phyloP scores from a whole-genome alignment of 2,113 vertebrate species.

The Pterocles burchelli region DNA sequence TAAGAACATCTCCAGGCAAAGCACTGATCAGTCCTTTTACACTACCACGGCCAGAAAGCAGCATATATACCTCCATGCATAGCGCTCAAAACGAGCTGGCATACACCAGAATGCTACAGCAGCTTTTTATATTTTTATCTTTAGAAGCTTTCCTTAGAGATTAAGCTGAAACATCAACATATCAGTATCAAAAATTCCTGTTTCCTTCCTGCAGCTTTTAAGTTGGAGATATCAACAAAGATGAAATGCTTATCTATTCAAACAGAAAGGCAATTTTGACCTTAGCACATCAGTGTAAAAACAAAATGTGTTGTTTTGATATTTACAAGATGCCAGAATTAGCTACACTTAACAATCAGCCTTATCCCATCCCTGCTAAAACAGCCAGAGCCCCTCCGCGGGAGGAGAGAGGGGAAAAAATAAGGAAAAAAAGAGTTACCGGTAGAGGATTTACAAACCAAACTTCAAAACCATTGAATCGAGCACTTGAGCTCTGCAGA shows the following conservation, averaged over 20 bases:
- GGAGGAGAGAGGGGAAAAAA: not conserved
- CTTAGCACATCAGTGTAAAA: not conserved
- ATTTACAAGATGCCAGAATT: slow-evolving; percentile 38
- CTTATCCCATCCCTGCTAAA: not conserved
- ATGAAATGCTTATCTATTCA: not conserved
- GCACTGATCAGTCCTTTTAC: not conserved
- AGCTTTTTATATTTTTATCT: not conserved
- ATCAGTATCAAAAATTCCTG: not conserved
- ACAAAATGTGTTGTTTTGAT: slow-evolving; percentile 18
- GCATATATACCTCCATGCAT: not conserved
- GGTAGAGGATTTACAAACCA: not conserved
- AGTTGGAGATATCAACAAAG: not conserved
- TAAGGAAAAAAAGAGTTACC: not conserved
- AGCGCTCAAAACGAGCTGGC: not conserved
- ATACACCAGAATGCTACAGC: not conserved
- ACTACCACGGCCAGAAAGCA: not conserved
- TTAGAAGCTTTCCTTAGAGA: not conserved
- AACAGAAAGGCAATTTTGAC: not conserved
- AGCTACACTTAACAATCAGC: not conserved
- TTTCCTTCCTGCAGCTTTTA: not conserved
- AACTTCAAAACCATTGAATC: not conserved
- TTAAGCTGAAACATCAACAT: not conserved
- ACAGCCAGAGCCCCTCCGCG: not conserved
- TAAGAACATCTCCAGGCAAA: not conserved
- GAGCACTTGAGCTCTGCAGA: not conserved